Base-by-base conservation (phyloP, 37 sponge, comb jelly and placozoan genomes). In the Sycon ciliatum region DNA sequence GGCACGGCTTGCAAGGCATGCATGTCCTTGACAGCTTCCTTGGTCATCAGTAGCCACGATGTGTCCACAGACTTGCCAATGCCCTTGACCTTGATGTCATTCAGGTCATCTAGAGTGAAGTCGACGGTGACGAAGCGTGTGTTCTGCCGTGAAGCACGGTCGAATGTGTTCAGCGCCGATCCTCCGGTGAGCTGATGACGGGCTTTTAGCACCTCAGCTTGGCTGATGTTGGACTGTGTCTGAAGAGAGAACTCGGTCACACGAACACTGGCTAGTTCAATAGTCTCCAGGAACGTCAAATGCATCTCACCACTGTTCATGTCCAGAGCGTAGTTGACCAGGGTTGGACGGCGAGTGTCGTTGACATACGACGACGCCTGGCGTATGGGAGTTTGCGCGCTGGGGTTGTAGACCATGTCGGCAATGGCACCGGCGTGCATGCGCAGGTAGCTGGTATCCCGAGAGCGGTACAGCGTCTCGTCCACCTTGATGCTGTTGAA, bases 351-450 rank as follows among this genome's bases (percentile, higher is more conserved):
- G 0, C 28, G 66, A 3, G 56, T 79, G 71, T 92, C 93, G 67
- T 76, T 65, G 4, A 79, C 65, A 78, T 70, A 92, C 39, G 79
- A 32, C 20, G 57, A 40, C 18, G 81, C 84, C 18, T 24, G 80
- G 22, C 72, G 38, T 7, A 26, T 33, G 7, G 76, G 73, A 9
- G 55, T 40, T 0, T 85, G 75, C 23, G 78, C 65, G 23, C 82
- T 84, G 31, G 93, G 85, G 67, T 92, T 92, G 34, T 54, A n/a
- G 2, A 73, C 80, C 81, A 87, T 92, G 58, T 92, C 93, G n/a
- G n/a, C 1, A 28, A 87, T 82, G 34, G 85, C 64, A 9, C 88
- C 88, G 11, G 40, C 69, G 0, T 39, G 9, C 40, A 92, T 40
- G 0, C 75, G 76, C 11, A 92, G 32, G 49, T 76, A 92, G 29